phyloP scores from a whole-genome alignment of 2,797 vertebrate genomes.

The Sylvilagus floridanus region DNA sequence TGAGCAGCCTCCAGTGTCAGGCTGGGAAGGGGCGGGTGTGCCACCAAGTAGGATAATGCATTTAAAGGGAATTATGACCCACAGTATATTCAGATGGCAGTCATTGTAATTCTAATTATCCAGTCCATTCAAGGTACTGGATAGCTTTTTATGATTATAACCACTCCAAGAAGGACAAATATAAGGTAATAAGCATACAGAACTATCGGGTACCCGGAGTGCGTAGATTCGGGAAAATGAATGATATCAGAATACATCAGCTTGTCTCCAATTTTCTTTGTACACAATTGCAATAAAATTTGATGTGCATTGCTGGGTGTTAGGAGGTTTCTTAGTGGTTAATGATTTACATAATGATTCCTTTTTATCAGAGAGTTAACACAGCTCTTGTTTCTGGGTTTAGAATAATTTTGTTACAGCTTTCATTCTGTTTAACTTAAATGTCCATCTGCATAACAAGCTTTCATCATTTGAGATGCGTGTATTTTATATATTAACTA shows the following conservation, averaged over 20 bases:
- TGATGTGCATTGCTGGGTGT: conserved; percentile 72
- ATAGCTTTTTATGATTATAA: conserved; percentile 70
- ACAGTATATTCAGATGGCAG: conserved; percentile 69
- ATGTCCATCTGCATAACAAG: conserved; percentile 1
- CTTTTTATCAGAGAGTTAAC: conserved; percentile 72
- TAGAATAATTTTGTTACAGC: conserved; percentile 70
- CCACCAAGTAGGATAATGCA: conserved; percentile 62
- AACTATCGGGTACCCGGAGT: conserved; percentile 61
- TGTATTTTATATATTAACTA: conserved; percentile 53
- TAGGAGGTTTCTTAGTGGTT: conserved; percentile 71
- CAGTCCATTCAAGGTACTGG: conserved; percentile 63
- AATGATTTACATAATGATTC: conserved; percentile 77
- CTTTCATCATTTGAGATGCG: conserved; percentile 34
- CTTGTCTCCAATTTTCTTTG: conserved; percentile 73
- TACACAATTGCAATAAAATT: conserved; percentile 72
- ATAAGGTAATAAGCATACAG: conserved; percentile 64
- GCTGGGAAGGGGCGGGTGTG: rapidly evolving
- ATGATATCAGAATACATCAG: conserved; percentile 67
- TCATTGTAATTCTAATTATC: conserved; percentile 79
- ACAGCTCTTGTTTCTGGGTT: conserved; percentile 66
- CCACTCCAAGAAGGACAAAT: conserved; percentile 75
- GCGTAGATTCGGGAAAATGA: conserved; percentile 67
- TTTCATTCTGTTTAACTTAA: conserved; percentile 72
- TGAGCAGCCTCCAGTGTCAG: conserved; percentile 50
- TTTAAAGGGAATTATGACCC: conserved; percentile 65